phyloP scores from a whole-genome alignment of 2,113 vertebrate genomes.

The Odocoileus hemionus region DNA sequence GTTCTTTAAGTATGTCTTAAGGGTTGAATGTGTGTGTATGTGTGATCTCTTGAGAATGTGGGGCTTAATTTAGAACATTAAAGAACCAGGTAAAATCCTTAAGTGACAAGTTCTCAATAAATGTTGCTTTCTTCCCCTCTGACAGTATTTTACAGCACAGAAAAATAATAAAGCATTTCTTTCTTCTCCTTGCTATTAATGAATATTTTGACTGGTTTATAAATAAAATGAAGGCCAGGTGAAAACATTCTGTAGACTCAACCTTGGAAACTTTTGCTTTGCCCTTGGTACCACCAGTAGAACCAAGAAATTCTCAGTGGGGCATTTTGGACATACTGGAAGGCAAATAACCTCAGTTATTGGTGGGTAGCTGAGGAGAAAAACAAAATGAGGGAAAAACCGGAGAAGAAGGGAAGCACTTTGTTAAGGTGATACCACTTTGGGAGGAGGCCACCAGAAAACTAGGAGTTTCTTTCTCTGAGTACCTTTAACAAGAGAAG shows the following conservation, averaged over 20 bases:
- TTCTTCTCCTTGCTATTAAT: not conserved
- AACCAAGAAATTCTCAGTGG: not conserved
- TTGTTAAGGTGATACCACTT: not conserved
- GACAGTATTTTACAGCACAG: not conserved
- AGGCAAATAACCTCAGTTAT: not conserved
- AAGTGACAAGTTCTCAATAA: not conserved
- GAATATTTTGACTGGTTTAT: not conserved
- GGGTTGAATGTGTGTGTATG: not conserved
- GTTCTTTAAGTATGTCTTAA: not conserved
- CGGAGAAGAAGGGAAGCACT: not conserved
- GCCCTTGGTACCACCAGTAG: not conserved
- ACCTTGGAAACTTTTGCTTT: not conserved
- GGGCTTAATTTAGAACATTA: not conserved
- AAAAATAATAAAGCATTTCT: not conserved
- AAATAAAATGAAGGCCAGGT: not conserved
- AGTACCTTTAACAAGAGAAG: not conserved
- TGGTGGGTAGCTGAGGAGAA: not conserved
- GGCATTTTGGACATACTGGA: not conserved
- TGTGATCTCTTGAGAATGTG: not conserved
- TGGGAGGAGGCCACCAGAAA: not conserved
- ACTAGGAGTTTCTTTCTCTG: not conserved
- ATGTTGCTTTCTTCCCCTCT: not conserved
- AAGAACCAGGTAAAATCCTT: not conserved
- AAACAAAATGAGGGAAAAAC: not conserved
- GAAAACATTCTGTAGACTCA: not conserved